These are phyloP conservation scores for Cryptocephalus primarius DNA, from an alignment of 2,888 invertebrate genomes.

Conservation along the genomic window DNA sequence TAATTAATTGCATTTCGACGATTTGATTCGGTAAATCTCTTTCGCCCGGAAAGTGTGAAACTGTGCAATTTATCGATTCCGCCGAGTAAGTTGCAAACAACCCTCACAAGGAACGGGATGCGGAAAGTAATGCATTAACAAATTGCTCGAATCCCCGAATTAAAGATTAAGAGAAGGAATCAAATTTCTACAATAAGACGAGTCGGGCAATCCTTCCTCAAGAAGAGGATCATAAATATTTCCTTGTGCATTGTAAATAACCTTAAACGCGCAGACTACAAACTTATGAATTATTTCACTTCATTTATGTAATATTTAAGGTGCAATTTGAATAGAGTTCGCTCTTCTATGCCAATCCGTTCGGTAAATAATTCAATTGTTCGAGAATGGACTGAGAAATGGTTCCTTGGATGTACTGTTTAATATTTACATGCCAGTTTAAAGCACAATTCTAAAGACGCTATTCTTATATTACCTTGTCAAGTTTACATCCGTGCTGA, in stretches of 20 bases:
- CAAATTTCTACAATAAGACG: slow-evolving; percentile 35
- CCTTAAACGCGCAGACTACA: slow-evolving; percentile 41
- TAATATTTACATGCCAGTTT: slow-evolving; percentile 33
- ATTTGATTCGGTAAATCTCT: too few relatives aligned
- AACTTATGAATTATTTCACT: slow-evolving; percentile 41
- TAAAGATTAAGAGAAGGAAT: slow-evolving; percentile 33
- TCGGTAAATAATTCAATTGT: slow-evolving; percentile 39
- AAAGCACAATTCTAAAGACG: slow-evolving; percentile 26
- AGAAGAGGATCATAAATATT: slow-evolving; percentile 43
- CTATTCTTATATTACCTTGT: slow-evolving; percentile 23
- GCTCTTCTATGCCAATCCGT: slow-evolving; percentile 39
- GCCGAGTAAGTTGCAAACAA: too few relatives aligned
- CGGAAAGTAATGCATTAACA: neutral
- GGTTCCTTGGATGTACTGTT: slow-evolving; percentile 30
- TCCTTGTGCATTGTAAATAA: slow-evolving; percentile 45
- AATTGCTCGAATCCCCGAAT: slow-evolving; percentile 15
- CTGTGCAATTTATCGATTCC: too few relatives aligned
- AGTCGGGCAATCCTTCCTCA: slow-evolving; percentile 34
- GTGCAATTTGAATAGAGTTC: slow-evolving; percentile 41
- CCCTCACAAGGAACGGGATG: neutral
- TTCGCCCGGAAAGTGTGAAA: too few relatives aligned
- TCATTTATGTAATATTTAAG: slow-evolving; percentile 41
- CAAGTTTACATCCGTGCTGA: too few relatives aligned
- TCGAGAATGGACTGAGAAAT: slow-evolving; percentile 35
- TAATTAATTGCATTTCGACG: too few relatives aligned